A percentile compares a stretch with the other conserved stretches of the same genome.
Conservation (phyloP, 2,888 invertebrate species). For the Scaptomyza cyrtandrae region DNA sequence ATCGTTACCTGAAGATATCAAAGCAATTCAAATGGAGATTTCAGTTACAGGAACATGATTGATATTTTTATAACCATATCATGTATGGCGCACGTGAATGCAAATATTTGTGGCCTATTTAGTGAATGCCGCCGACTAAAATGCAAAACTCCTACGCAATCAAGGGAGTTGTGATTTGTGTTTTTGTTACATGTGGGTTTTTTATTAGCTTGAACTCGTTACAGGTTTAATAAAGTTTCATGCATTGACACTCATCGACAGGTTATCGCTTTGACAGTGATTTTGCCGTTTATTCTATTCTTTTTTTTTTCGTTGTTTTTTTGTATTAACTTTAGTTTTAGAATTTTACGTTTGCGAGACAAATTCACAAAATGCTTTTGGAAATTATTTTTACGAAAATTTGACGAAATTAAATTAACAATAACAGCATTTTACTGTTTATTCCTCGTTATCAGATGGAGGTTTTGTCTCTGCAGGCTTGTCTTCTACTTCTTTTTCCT, state of each 20-base stretch:
- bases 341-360: not conserved
- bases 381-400: slow-evolving; percentile 9
- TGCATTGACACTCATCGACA: slow-evolving; percentile 56
- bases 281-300: slow-evolving; percentile 4
- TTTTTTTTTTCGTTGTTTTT: not conserved
- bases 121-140: slow-evolving; percentile 16
- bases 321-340: slow-evolving; percentile 26
- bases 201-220: slow-evolving; percentile 53
- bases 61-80: slow-evolving; percentile 37
- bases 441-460: too few species aligned
- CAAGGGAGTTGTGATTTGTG: slow-evolving; percentile 13
- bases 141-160: slow-evolving; percentile 21
- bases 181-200: slow-evolving; percentile 28
- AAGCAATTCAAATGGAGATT: not conserved
- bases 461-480: too few species aligned
- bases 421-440: not conserved
- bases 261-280: slow-evolving; percentile 39
- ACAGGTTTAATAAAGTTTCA: slow-evolving; percentile 65
- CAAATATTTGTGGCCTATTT: slow-evolving; percentile 71
- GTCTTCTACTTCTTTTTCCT: slow-evolving; percentile 6
- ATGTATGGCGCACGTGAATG: slow-evolving; percentile 16
- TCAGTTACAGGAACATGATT: slow-evolving; percentile 16
- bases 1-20: not conserved
- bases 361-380: not conserved
- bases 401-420: slow-evolving; percentile 20